Conservation (phyloP, 2,113 vertebrate species). For the human (Homo sapiens) region GRCh38 chr11:126905501-126906000, state of each 20-base stretch:
- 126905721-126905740: not conserved
- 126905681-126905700: not conserved
- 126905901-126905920: slow-evolving; percentile 59
- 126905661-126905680: not conserved
- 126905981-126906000: slow-evolving; percentile 85
- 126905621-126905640: not conserved
- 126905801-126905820: rapidly evolving
- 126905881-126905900: not conserved
- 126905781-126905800: rapidly evolving
- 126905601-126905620: rapidly evolving
- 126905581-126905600: not conserved
- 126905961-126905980: slow-evolving; percentile 83
- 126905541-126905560: not conserved
- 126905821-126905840: not conserved
- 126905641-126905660: not conserved
- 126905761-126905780: not conserved
- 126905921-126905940: slow-evolving; percentile 75
- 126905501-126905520: not conserved
- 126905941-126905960: slow-evolving; percentile 77
- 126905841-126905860: not conserved
- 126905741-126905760: not conserved
- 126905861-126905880: not conserved
- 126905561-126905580: not conserved
- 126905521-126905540: not conserved
- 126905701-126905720: not conserved